A percentile compares a stretch with the other conserved stretches of the same genome.
Evolutionary conservation across 2,113 vertebrate genomes (phyloP).

Genomic region (Barnardius zonarius): DNA sequence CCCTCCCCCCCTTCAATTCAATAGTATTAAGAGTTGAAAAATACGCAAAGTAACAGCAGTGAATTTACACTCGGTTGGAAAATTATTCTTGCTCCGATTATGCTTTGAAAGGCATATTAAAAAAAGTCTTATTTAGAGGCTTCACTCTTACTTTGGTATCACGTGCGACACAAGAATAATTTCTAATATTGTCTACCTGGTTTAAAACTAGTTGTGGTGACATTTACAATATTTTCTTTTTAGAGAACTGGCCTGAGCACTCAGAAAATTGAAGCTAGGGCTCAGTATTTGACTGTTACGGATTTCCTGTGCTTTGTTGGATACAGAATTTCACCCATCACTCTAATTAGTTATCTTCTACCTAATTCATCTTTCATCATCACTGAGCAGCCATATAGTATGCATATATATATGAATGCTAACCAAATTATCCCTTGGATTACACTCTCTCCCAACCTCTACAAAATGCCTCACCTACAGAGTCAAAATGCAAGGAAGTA

Average conservation of each 20-base stretch:
- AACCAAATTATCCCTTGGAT: not conserved
- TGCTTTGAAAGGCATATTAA: not conserved
- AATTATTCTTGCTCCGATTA: not conserved
- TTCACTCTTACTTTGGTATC: not conserved
- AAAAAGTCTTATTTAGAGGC: not conserved
- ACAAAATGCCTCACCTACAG: not conserved
- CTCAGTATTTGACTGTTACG: not conserved
- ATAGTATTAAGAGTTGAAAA: not conserved
- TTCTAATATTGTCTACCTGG: not conserved
- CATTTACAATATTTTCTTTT: constrained; percentile 1
- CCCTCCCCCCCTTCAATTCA: not conserved
- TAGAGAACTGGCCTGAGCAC: not conserved
- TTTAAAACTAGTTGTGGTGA: not conserved
- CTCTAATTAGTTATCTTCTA: not conserved
- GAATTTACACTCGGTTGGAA: not conserved
- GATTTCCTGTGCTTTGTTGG: not conserved
- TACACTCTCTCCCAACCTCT: not conserved
- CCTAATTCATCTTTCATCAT: not conserved
- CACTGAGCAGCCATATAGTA: not conserved
- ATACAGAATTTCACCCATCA: not conserved
- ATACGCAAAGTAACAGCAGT: not conserved
- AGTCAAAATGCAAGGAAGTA: not conserved
- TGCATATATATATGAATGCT: not conserved
- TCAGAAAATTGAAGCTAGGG: constrained; percentile 2
- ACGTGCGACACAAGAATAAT: not conserved